Percentiles rank a stretch among this genome's conserved stretches.
Evolutionary conservation across 2,797 vertebrate species (phyloP).

Genomic region (Nyctalus aviator): DNA sequence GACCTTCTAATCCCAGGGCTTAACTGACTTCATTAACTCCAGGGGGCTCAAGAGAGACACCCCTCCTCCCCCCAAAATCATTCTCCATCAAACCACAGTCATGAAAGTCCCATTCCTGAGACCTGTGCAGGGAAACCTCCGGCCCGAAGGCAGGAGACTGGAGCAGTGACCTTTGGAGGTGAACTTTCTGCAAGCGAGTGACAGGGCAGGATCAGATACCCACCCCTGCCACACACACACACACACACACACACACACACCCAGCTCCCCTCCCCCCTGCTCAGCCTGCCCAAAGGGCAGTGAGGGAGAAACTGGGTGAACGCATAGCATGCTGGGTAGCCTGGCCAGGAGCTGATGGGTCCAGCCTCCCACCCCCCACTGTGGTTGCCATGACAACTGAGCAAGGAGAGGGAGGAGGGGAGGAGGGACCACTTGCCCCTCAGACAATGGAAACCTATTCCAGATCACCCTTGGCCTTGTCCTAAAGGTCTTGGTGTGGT

Average conservation of each 20-base stretch:
- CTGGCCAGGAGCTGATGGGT: slow-evolving; percentile 81
- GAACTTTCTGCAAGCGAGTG: slow-evolving; percentile 17
- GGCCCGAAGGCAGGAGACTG: slow-evolving; percentile 12
- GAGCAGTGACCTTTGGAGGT: slow-evolving; percentile 12
- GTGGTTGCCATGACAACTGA: slow-evolving; percentile 91
- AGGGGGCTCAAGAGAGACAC: slow-evolving; percentile 67
- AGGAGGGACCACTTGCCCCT: slow-evolving; percentile 84
- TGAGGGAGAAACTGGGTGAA: slow-evolving; percentile 79
- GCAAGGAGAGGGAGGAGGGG: slow-evolving; percentile 72
- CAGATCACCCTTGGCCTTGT: slow-evolving; percentile 89
- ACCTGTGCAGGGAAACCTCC: slow-evolving; percentile 11
- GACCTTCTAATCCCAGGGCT: slow-evolving; percentile 82
- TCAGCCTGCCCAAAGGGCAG: slow-evolving; percentile 62
- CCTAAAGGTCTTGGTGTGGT: slow-evolving; percentile 76
- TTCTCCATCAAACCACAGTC: slow-evolving; percentile 57
- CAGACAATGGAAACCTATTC: slow-evolving; percentile 85
- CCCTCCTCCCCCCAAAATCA: not conserved
- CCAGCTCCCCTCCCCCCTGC: not conserved
- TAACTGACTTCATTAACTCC: slow-evolving; percentile 83
- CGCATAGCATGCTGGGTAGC: slow-evolving; percentile 81
- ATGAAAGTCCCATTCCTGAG: slow-evolving; percentile 35
- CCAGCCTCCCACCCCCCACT: slow-evolving; percentile 66
- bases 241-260: not conserved
- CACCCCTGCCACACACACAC: not conserved
- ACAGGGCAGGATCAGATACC: not conserved